Base-by-base conservation (phyloP, 2,113 vertebrate species). In the Clinocottus analis region DNA sequence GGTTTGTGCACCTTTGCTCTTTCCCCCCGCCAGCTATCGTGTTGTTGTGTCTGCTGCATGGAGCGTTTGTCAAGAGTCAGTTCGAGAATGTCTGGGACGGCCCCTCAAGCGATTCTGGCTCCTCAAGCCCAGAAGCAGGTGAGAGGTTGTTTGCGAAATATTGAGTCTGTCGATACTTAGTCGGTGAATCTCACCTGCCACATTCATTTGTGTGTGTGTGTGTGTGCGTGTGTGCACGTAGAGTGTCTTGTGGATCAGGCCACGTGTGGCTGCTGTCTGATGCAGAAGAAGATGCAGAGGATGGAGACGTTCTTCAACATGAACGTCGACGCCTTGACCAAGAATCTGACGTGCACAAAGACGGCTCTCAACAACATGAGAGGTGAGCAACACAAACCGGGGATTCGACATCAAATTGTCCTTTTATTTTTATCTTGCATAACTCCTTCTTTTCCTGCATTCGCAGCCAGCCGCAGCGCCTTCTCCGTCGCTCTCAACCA, bases 241-340 rank as follows among this genome's bases (percentile, higher is more conserved):
- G 94, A 14, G 1, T 95, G 94, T 66, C 41, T 74, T 29, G 10
- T 14, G 5, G 85, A 92, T 45, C 39, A 66, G 3, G 12, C 61
- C 0, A 75, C 90, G 3, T 95, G 94, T 27, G 89, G 92, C 63
- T 95, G 94, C 81, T 95, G 94, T 64, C 61, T 94, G 80, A 94
- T 95, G 86, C 72, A 93, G 87, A 80, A 56, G 27, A 76, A 90
- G n/a, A 63, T 94, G 3, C 0, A 37, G 2, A 86, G 59, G 51
- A 55, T 92, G 84, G 84, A 92, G 80, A 0, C 0, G 4, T 75
- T 69, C 17, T 94, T 93, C 66, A 85, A 94, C 82, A 2, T 19
- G 13, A 86, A 7, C 21, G 2, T 72, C 13, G 16, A 16, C 0
- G 45, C 37, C 37, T 13, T 95, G 53, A 37, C 62, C 6, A 14